A percentile compares a stretch with the other conserved stretches of the same genome.
Evolutionary conservation across 2,113 vertebrate species (phyloP).

Genomic region (Accipiter virgatus): DNA sequence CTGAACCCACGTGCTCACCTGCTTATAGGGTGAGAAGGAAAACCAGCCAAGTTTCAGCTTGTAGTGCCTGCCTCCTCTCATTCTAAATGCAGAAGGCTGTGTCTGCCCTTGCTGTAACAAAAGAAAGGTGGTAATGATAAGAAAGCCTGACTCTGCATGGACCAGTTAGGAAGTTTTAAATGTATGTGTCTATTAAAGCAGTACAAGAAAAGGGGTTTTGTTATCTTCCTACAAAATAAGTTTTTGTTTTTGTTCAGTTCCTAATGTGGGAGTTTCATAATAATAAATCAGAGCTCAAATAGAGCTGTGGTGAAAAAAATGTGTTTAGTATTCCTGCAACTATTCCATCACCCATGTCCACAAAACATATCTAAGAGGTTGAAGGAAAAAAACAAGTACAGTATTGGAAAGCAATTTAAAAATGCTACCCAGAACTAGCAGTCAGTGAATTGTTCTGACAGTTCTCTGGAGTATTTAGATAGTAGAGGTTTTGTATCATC

Average conservation of each 20-base stretch:
- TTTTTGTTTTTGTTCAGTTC: neutral
- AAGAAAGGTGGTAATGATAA: neutral
- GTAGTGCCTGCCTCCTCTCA: neutral
- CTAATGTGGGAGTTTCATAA: neutral
- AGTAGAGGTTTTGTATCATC: neutral
- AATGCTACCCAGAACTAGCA: neutral
- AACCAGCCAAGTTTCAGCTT: neutral
- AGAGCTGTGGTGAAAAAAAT: neutral
- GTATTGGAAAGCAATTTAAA: slow-evolving; percentile 1
- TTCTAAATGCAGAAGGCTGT: neutral
- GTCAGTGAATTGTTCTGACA: neutral
- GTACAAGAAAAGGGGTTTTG: neutral
- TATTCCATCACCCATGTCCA: neutral
- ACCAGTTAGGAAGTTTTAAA: neutral
- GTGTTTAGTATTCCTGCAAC: neutral
- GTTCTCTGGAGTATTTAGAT: neutral
- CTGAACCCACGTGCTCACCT: accelerated
- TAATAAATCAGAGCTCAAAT: neutral
- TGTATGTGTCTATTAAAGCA: neutral
- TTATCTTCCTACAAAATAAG: neutral
- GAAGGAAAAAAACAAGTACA: neutral
- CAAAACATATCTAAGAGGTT: neutral
- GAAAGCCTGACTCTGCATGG: neutral
- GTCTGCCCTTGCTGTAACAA: neutral
- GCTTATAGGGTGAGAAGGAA: neutral